These are phyloP conservation scores for Aptenodytes patagonicus DNA, from an alignment of 2,113 vertebrate species.

Conservation along the genomic window DNA sequence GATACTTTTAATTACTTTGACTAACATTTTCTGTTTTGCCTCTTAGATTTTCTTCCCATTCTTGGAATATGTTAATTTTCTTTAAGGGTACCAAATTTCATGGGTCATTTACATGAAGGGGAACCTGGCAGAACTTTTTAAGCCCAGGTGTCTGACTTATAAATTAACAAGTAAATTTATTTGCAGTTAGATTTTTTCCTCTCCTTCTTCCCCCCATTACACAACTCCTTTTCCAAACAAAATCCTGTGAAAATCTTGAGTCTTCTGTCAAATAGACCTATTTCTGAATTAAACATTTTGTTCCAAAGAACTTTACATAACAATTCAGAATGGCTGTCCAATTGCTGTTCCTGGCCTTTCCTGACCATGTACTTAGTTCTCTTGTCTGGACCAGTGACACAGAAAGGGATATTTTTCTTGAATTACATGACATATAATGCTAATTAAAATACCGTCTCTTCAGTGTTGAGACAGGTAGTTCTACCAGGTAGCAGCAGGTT, in stretches of 20 bases:
- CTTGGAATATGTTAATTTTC: not conserved
- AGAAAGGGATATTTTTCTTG: not conserved
- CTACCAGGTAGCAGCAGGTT: not conserved
- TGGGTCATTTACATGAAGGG: not conserved
- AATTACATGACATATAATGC: not conserved
- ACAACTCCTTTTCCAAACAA: not conserved
- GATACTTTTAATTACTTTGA: not conserved
- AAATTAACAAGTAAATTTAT: not conserved
- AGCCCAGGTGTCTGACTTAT: not conserved
- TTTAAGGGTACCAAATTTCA: not conserved
- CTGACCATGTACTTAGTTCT: not conserved
- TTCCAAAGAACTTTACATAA: not conserved
- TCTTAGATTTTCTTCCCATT: not conserved
- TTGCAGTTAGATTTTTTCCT: not conserved
- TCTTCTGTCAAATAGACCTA: not conserved
- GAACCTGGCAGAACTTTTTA: not conserved
- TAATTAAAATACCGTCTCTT: not conserved
- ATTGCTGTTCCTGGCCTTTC: not conserved
- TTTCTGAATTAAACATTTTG: not conserved
- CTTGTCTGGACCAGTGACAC: not conserved
- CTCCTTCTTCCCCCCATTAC: not conserved
- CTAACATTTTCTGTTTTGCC: not conserved
- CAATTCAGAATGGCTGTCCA: not conserved
- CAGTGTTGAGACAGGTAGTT: not conserved
- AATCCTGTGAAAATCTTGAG: not conserved